A percentile compares a stretch with the other conserved stretches of the same genome.
Evolutionary conservation across 1,140 invertebrate species (phyloP).

Genomic region (Drosophila nikananu): DNA sequence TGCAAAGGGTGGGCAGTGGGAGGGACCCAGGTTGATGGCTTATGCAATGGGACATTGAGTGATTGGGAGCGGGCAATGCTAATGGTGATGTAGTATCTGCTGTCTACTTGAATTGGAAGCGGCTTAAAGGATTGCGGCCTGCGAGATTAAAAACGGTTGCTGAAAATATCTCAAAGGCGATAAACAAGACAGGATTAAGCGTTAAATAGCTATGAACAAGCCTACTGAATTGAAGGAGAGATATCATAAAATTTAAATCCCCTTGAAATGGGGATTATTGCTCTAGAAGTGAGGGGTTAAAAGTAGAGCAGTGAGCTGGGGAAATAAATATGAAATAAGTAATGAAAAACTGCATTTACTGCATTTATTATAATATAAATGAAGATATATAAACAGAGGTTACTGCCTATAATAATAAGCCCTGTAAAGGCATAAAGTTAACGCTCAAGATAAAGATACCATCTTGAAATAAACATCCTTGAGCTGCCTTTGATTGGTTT

Average conservation of each 20-base stretch:
- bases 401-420: neutral
- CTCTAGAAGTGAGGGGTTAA: neutral
- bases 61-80: conserved; percentile 55
- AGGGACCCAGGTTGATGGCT: conserved; percentile 58
- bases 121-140: conserved; percentile 38
- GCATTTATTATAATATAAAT: neutral
- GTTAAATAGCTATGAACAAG: conserved; percentile 13
- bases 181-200: conserved; percentile 38
- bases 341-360: neutral
- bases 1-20: neutral
- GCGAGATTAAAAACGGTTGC: conserved; percentile 31
- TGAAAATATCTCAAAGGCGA: conserved; percentile 34
- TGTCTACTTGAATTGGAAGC: conserved; percentile 39
- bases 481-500: conserved; percentile 34
- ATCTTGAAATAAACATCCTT: conserved; percentile 50
- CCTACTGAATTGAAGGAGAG: conserved; percentile 1
- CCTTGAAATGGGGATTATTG: conserved; percentile 7
- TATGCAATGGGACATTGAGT: conserved; percentile 72
- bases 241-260: neutral
- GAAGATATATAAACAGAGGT: too few relatives aligned
- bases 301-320: neutral
- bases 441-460: neutral
- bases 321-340: neutral
- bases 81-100: conserved; percentile 56
- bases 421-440: neutral